Base-by-base conservation (phyloP, 2,797 vertebrate genomes). In the Champsocephalus gunnari region DNA sequence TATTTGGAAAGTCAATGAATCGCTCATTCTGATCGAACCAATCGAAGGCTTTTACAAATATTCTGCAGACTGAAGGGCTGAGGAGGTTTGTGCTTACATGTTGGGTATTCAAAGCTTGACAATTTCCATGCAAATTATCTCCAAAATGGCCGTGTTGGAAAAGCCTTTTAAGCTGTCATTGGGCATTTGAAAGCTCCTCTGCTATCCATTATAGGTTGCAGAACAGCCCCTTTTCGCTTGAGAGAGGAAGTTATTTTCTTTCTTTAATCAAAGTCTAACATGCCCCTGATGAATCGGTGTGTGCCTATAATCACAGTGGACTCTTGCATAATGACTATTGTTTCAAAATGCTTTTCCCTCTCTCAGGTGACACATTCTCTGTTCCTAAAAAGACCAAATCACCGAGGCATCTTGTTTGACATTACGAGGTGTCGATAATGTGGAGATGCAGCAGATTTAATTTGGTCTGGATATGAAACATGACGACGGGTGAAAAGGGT, bases 361-460 rank as follows among this genome's bases (percentile, higher is more conserved):
- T 5, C 28, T 54, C 51, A 54, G 51, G 21, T 54, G 14, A 14
- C 24, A 16, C n/a, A 41, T 58, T 12, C 58, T 58, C 55, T 56
- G 44, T 24, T 55, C 44, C 57, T 57, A 9, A 4, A 17, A n/a
- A 51, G 47, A 44, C 34, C 2, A 38, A 48, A 49, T 19, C 21
- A 49, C 8, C 12, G 12, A 41, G 41, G 17, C 41, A 32, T 66
- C 19, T 51, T n/a, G 38, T 61, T 58, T 63, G 50, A 67, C 62
- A 69, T 51, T 32, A 53, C 28, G 43, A 8, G 1, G 21, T 56
- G 51, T 3, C 60, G 56, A 65, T 45, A 12, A 45, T 16, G 2
- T 41, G 67, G 45, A 73, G 62, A 51, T 47, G 17, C 19, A 70
- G 16, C 12, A 59, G 41, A 54, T 66, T 60, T 41, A 58, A 66